Conservation (phyloP, 2,888 invertebrate species). For the Lochmaea capreae region DNA sequence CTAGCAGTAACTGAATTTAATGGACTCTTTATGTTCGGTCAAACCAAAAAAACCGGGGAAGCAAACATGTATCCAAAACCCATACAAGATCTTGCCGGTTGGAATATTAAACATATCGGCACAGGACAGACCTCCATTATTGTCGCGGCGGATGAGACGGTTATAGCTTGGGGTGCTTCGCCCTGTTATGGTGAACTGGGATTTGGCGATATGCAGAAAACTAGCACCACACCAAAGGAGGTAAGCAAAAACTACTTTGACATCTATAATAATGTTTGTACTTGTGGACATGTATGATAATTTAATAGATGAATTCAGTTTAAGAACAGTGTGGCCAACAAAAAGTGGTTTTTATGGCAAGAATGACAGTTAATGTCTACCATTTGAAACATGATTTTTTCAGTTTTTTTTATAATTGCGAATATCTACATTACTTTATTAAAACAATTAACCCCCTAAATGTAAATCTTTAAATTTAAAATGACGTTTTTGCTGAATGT, state of each 20-base stretch:
- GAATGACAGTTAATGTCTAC: too few relatives aligned
- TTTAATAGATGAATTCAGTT: too few relatives aligned
- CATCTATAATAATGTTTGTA: background rate
- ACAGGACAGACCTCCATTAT: slow-evolving; percentile 87
- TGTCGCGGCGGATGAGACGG: slow-evolving; percentile 89
- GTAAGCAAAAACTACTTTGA: slow-evolving; percentile 63
- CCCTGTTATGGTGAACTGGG: slow-evolving; percentile 95
- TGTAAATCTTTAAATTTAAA: too few relatives aligned
- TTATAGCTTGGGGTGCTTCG: slow-evolving; percentile 94
- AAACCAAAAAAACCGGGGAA: slow-evolving; percentile 92
- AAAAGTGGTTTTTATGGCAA: too few relatives aligned
- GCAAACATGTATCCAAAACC: slow-evolving; percentile 98
- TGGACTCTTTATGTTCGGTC: slow-evolving; percentile 86
- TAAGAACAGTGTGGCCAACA: too few relatives aligned
- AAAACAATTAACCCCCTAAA: too few relatives aligned
- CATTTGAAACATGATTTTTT: too few relatives aligned
- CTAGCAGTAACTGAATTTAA: slow-evolving; percentile 85
- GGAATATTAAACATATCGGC: slow-evolving; percentile 88
- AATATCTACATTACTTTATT: too few relatives aligned
- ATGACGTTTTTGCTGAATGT: too few relatives aligned
- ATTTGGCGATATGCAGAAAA: slow-evolving; percentile 84
- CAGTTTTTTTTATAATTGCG: too few relatives aligned
- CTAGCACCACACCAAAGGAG: slow-evolving; percentile 91
- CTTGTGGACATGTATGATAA: too few relatives aligned
- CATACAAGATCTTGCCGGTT: slow-evolving; percentile 92